phyloP scores from a whole-genome alignment of 2,888 invertebrate genomes.

The Melitaea athalia region DNA sequence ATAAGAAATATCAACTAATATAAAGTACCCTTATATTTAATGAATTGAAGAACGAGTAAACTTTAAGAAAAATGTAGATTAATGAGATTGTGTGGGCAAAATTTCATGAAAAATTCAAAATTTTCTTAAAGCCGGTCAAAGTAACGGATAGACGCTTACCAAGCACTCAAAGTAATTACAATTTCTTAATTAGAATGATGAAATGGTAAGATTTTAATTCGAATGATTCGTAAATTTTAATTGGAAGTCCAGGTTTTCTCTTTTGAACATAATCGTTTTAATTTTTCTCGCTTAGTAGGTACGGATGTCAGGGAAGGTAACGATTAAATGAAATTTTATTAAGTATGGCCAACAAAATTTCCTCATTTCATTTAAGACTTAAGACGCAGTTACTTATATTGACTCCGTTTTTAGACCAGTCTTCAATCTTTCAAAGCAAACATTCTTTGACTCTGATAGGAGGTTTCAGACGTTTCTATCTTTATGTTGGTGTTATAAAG shows the following conservation, averaged over 20 bases:
- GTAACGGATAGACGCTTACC: slow-evolving; percentile 9
- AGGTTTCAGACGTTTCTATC: no score
- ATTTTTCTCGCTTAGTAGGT: slow-evolving; percentile 1
- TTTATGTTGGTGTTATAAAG: no score
- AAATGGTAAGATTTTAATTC: slow-evolving; percentile 29
- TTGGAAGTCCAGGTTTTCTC: slow-evolving; percentile 23
- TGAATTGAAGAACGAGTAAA: no score
- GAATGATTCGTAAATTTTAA: slow-evolving; percentile 16
- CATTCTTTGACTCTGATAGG: no score
- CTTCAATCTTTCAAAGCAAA: no score
- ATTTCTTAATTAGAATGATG: slow-evolving; percentile 15
- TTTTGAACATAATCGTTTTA: slow-evolving; percentile 8
- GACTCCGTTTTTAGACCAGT: neutral
- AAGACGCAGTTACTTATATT: neutral
- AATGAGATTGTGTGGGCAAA: neutral
- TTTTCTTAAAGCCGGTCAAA: slow-evolving; percentile 14
- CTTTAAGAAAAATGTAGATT: neutral
- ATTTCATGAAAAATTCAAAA: neutral
- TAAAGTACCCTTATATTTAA: no score
- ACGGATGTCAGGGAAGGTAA: neutral
- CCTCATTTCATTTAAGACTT: neutral
- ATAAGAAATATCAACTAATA: no score
- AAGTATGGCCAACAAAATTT: neutral
- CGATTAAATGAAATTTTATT: neutral
- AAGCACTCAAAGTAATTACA: slow-evolving; percentile 15